Conservation (phyloP, 2,797 vertebrate genomes). For the Hoplostethus mediterraneus region DNA sequence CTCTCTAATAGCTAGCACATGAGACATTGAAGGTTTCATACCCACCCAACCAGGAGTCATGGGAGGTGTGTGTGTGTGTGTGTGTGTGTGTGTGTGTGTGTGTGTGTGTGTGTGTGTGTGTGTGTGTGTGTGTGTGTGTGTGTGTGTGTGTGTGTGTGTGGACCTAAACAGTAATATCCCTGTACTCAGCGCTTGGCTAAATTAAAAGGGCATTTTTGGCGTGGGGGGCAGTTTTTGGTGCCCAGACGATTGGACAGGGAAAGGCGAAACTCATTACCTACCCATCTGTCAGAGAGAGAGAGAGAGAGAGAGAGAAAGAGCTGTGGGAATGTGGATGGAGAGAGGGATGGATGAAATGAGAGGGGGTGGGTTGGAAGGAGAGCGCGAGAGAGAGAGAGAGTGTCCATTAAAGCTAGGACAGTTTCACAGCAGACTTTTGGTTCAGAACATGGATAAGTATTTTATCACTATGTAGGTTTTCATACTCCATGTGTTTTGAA, state of each 20-base stretch:
- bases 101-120: conserved; percentile 40
- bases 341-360: conserved; percentile 62
- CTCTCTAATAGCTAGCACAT: conserved; percentile 83
- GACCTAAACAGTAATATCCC: conserved; percentile 81
- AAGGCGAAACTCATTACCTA: conserved; percentile 85
- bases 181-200: conserved; percentile 84
- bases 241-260: conserved; percentile 82
- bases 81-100: conserved; percentile 19
- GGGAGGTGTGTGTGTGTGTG: conserved; percentile 58
- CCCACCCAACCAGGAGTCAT: conserved; percentile 77
- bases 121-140: conserved; percentile 38
- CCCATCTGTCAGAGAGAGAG: conserved; percentile 79
- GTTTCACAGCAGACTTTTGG: conserved; percentile 48
- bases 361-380: conserved; percentile 55
- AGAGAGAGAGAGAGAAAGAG: conserved; percentile 67
- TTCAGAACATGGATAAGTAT: conserved; percentile 46
- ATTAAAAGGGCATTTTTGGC: conserved; percentile 86
- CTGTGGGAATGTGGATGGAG: conserved; percentile 78
- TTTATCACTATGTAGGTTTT: conserved; percentile 62
- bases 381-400: conserved; percentile 35
- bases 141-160: conserved; percentile 30
- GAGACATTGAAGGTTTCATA: conserved; percentile 80
- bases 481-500: conserved; percentile 56
- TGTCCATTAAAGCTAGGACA: conserved; percentile 62
- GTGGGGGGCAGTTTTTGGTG: conserved; percentile 79